A percentile compares a stretch with the other conserved stretches of the same genome.
These are phyloP conservation scores for Dicrurus megarhynchus DNA, from an alignment of 2,113 vertebrate species.

Conservation along the genomic window DNA sequence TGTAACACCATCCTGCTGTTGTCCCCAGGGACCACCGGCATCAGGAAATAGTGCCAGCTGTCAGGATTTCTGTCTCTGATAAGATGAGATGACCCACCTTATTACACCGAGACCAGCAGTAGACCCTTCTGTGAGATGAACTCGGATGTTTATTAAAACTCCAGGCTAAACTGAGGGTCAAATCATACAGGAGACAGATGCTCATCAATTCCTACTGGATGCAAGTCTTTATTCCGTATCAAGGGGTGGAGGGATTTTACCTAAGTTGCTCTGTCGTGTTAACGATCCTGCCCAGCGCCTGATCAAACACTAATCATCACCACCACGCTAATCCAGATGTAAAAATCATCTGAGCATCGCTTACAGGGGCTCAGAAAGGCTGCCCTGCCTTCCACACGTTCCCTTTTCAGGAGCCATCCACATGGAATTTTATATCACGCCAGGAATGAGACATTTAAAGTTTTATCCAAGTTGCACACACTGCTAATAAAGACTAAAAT, in stretches of 20 bases:
- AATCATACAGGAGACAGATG: constrained; percentile 53
- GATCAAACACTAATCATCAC: constrained; percentile 48
- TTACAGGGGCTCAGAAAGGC: constrained; percentile 9
- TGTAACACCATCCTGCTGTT: constrained; percentile 70
- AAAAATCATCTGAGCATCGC: constrained; percentile 51
- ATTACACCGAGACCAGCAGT: constrained; percentile 54
- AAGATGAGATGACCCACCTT: constrained; percentile 72
- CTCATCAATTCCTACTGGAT: constrained; percentile 48
- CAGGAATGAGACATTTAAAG: constrained; percentile 12
- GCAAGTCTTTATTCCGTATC: constrained; percentile 4
- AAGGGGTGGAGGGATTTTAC: constrained; percentile 41
- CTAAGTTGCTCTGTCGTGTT: constrained; percentile 53
- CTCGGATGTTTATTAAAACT: constrained; percentile 63
- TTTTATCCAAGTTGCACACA: constrained; percentile 58
- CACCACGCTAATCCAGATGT: constrained; percentile 44
- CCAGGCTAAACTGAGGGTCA: constrained; percentile 52
- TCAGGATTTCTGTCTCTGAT: constrained; percentile 63
- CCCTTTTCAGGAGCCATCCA: background rate
- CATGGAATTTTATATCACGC: background rate
- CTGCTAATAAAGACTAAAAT: constrained; percentile 72
- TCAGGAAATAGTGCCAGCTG: constrained; percentile 68
- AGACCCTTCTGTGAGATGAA: constrained; percentile 63
- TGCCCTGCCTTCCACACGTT: background rate
- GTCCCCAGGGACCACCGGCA: constrained; percentile 51
- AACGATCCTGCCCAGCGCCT: constrained; percentile 26